Percentiles rank a stretch among this genome's conserved stretches.
Evolutionary conservation across 2,113 vertebrate genomes (phyloP).

Genomic region (Oryctolagus cuniculus): mOryCun1.1 NC_091450.1:30157001-30157500

Average conservation of each 20-base stretch:
- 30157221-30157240: not conserved
- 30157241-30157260: not conserved
- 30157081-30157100: not conserved
- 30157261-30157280: too few relatives aligned
- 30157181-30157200: not conserved
- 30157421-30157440: constrained; percentile 64
- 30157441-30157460: constrained; percentile 55
- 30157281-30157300: not conserved
- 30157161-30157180: not conserved
- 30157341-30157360: not conserved
- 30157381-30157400: not conserved
- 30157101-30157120: not conserved
- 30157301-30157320: not conserved
- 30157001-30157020: not conserved
- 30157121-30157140: not conserved
- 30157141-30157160: not conserved
- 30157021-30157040: not conserved
- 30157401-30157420: not conserved
- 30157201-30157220: not conserved
- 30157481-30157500: constrained; percentile 61
- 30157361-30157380: not conserved
- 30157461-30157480: constrained; percentile 52
- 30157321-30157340: not conserved
- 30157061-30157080: not conserved
- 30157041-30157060: not conserved